These are phyloP conservation scores for Tuberolachnus salignus DNA, from an alignment of 2,888 invertebrate species.

Conservation along the genomic window DNA sequence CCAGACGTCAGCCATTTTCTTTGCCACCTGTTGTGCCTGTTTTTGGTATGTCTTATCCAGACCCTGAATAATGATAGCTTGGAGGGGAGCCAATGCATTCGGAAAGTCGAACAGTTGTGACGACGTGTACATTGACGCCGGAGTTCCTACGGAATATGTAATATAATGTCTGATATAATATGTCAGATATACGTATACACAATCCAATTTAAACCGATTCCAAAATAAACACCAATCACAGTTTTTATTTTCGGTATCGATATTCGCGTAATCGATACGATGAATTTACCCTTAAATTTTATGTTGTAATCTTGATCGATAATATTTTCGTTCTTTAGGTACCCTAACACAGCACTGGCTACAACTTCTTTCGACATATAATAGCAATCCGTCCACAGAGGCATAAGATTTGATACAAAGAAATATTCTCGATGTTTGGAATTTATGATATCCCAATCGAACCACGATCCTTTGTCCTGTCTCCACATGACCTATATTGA, in stretches of 20 bases:
- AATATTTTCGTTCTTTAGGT: conserved; percentile 42
- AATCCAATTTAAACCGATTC: too few relatives aligned
- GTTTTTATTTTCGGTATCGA: too few relatives aligned
- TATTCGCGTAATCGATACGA: too few relatives aligned
- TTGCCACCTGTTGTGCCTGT: conserved; percentile 69
- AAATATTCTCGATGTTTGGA: conserved; percentile 67
- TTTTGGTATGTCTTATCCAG: conserved; percentile 68
- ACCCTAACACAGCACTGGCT: conserved; percentile 46
- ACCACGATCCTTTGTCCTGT: conserved; percentile 77
- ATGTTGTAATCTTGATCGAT: conserved; percentile 47
- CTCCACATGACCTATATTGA: conserved; percentile 71
- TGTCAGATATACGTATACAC: too few relatives aligned
- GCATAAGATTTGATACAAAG: conserved; percentile 75
- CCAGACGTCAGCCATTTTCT: conserved; percentile 73
- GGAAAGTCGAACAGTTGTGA: conserved; percentile 83
- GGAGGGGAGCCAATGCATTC: conserved; percentile 85
- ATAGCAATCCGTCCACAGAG: conserved; percentile 73
- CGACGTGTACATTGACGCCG: conserved; percentile 70
- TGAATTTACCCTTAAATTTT: conserved; percentile 53
- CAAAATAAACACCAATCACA: too few relatives aligned
- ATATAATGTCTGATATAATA: too few relatives aligned
- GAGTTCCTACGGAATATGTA: conserved; percentile 72
- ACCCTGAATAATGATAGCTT: conserved; percentile 75
- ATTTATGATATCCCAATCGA: conserved; percentile 73
- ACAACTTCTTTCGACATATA: conserved; percentile 53